Base-by-base conservation (phyloP, 2,888 invertebrate genomes). In the Blastobasis adustella region DNA sequence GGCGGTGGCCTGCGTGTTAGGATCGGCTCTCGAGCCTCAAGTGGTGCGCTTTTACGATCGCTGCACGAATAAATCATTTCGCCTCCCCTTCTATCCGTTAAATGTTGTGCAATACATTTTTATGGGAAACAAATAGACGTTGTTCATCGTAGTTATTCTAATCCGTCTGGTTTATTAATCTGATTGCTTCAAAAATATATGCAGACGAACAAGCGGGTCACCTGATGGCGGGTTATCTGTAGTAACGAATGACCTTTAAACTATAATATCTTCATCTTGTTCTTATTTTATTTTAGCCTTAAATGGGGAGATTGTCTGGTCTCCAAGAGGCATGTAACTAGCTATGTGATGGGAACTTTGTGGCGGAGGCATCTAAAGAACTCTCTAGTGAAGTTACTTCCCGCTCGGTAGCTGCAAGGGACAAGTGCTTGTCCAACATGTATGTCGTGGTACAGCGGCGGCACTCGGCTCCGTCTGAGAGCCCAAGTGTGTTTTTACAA, bases 391-490 rank as follows among this genome's bases (percentile, higher is more conserved):
- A 66, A 71, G 74, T 68, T 61, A 60, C 59, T 52, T 66, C 70
- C 72, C 73, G 76, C 72, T 75, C 69, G 78, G 77, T 76, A 59
- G 72, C 71, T 67, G 73, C 69, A 71, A 73, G 47, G 74, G 71
- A 66, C 64, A 60, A 83, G 86, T 73, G 81, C 76, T 80, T 77
- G 79, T 86, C 82, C 79, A 83, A 80, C 82, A 73, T 76, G 82
- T 79, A 83, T 82, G 73, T n/a, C n/a, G n/a, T 70, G 67, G 67
- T 72, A 67, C 69, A 76, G 76, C 73, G 69, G 75, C 70, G 62
- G 69, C 68, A 59, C 46, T 9, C 5, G n/a, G 10, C 10, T 46
- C 6, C 46, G 39, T 41, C 41, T 41, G 7, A 41, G 8, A 23
- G 23, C 23, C 23, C 23, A 23, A 23, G 23, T 23, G 23, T 23